Conservation (phyloP, 2,888 invertebrate genomes). For the Galeopsomyia nigrocyanea region DNA sequence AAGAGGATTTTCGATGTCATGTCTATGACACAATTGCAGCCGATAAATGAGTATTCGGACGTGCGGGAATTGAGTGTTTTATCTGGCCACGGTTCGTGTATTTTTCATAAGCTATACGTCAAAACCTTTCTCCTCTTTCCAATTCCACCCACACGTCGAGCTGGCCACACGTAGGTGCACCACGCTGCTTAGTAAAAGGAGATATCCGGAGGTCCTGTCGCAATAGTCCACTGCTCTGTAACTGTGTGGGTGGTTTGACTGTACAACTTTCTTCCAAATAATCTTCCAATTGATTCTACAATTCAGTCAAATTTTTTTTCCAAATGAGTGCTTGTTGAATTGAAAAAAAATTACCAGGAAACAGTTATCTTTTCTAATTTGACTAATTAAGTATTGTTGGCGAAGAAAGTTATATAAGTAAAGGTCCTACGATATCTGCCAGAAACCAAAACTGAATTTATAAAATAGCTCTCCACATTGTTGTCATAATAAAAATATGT, state of each 20-base stretch:
- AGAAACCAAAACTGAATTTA: no score
- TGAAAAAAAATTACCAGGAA: not conserved
- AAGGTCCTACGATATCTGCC: not conserved
- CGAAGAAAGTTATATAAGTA: not conserved
- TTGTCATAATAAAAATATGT: no score
- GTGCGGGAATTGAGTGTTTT: no score
- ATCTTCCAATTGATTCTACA: not conserved
- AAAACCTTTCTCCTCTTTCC: conserved; percentile 28
- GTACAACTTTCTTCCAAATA: conserved; percentile 19
- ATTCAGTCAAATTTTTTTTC: not conserved
- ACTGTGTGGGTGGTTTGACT: conserved; percentile 19
- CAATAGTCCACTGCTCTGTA: conserved; percentile 17
- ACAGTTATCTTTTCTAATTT: not conserved
- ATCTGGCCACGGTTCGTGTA: not conserved
- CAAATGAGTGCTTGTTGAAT: not conserved
- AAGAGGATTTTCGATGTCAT: no score
- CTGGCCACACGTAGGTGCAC: not conserved
- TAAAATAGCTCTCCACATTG: no score
- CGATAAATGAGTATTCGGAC: no score
- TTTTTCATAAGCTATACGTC: conserved; percentile 34
- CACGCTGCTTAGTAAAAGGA: conserved; percentile 7
- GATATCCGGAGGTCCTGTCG: conserved; percentile 20
- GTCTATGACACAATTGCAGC: no score
- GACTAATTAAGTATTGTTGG: not conserved
- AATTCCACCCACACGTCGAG: conserved; percentile 35